Base-by-base conservation (phyloP, 2,888 invertebrate genomes). In the Meandrusa payeni region DNA sequence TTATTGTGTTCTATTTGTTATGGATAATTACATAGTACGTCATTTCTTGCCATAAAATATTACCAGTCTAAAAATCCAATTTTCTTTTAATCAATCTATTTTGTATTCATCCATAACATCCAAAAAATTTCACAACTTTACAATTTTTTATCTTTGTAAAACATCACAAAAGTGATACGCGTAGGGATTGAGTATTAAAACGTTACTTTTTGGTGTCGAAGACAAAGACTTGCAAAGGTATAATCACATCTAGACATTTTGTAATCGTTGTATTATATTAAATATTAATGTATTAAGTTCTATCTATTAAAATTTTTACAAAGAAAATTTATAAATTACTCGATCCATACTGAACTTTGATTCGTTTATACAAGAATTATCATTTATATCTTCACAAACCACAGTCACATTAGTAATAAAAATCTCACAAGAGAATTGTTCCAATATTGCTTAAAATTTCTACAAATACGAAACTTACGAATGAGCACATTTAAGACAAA, bases 381-480 rank as follows among this genome's bases (percentile, higher is more conserved):
- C 46, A 46, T 40, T 33, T 28, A 38, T 38, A 10, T 36, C 12
- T 28, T n/a, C n/a, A 36, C 34, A 28, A 17, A 19, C 6, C 17
- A 5, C 5, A 26, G 20, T 38, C 20, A 13, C 24, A 9, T 24
- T 46, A 24, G 23, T 41, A 29, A 41, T 23, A 38, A 29, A 50
- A 40, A 40, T 44, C 37, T 28, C 38, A 51, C 41, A 44, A 47
- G 44, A 57, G 51, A 57, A 50, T 57, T 49, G 42, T 59, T 53
- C 57, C 57, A 65, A 66, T 83, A 82, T 83, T 83, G 79, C 83
- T 83, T 79, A 73, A 52, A 63, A 58, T 68, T 66, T 66, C 54
- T 72, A 69, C 65, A 68, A 62, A 61, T 69, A 68, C 53, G 55
- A 64, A 58, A 62, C 51, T 63, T 59, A 65, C 42, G 48, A 19